Conservation (phyloP, 2,888 invertebrate genomes). For the Latrodectus hesperus region DNA sequence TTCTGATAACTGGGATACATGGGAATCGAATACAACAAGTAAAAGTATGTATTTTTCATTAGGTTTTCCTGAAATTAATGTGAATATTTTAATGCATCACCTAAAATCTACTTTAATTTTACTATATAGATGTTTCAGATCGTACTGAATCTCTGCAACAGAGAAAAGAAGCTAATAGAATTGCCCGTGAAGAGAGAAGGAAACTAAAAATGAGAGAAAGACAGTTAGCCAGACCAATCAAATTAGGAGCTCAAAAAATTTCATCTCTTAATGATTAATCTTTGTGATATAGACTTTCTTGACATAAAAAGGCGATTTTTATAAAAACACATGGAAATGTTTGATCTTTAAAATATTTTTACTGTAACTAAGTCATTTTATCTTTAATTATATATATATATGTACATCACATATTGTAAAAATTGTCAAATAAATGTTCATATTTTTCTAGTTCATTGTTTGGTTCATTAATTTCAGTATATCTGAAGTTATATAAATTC, state of each 20-base stretch:
- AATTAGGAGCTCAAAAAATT: conserved; percentile 59
- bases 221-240: conserved; percentile 40
- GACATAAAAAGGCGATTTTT: too few relatives aligned
- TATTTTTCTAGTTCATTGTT: conserved; percentile 29
- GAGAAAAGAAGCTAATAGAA: conserved; percentile 39
- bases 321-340: not conserved
- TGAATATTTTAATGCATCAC: not conserved
- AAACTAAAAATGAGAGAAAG: conserved; percentile 23
- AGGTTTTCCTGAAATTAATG: too few relatives aligned
- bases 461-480: not conserved
- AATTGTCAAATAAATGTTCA: conserved; percentile 31
- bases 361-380: conserved; percentile 35
- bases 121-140: not conserved
- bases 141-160: conserved; percentile 32
- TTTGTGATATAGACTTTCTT: conserved; percentile 1
- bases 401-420: conserved; percentile 28
- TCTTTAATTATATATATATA: conserved; percentile 21
- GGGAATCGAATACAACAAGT: conserved; percentile 29
- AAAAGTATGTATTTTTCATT: conserved; percentile 26
- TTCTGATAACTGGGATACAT: conserved; percentile 53
- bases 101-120: not conserved
- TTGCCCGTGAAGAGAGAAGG: conserved; percentile 44
- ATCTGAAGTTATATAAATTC: not conserved
- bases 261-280: conserved; percentile 22
- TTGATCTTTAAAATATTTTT: conserved; percentile 3